Base-by-base conservation (phyloP, 2,113 vertebrate genomes). In the Ardeotis arabs region DNA sequence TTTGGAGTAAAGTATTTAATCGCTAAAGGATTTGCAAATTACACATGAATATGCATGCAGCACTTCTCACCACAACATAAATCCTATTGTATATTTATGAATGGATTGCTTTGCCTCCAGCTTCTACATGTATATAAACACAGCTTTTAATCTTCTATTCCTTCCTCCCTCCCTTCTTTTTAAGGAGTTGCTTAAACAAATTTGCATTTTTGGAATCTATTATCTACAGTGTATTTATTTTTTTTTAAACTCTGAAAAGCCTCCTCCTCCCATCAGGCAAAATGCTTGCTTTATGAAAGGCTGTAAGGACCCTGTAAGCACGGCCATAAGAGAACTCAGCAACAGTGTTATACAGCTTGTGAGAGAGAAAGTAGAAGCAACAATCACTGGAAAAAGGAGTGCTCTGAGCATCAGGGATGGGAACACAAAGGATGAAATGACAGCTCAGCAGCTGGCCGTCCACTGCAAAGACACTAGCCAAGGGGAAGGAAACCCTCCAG, bases 31-130 rank as follows among this genome's bases (percentile, higher is more conserved):
- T 91, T 95, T 96, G 89, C 91, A 96, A 97, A 93, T 94, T 91
- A 91, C 84, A 95, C 84, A 96, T 96, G 87, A 93, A 97, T 94
- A 95, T 93, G 93, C 92, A 96, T 95, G 89, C 70, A 78, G 63
- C 93, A 94, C 96, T 97, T 91, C 89, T 95, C 91, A 72, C 87
- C 90, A 80, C 78, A 89, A 94, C 84, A 96, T 90, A 96, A 95
- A 97, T 94, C 90, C 94, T 93, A 94, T 92, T 92, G 89, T 93
- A 92, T 93, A 95, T 92, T 94, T 91, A 93, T 96, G 91, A 97
- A 95, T 92, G 84, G 90, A 78, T 86, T 95, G 89, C 92, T 94
- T 93, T 93, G 89, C 91, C 93, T 95, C 93, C 56, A 95, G 87
- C 91, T 84, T 86, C 94, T 90, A 90, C 86, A 78, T 89, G 82